Base-by-base conservation (phyloP, 2,797 vertebrate genomes). In the Chaetodon trifasciatus region DNA sequence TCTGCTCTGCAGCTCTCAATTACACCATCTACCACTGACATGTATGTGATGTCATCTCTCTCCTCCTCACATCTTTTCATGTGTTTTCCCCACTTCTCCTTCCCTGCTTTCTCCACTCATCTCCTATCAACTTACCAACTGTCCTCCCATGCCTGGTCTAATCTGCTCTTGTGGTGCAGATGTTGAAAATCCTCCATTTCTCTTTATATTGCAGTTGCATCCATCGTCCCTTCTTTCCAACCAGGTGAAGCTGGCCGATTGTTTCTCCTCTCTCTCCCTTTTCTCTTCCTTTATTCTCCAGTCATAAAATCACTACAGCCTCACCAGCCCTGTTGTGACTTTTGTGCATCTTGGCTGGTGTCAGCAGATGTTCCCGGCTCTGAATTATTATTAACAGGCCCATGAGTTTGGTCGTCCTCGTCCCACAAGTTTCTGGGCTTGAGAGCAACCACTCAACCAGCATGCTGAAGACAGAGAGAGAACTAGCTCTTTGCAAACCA, bases 1-100 rank as follows among this genome's bases (percentile, higher is more conserved):
- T 70, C 63, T 37, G 11, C 76, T 28, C 65, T 47, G 55, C 74
- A 76, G 62, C 50, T 56, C 74, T 82, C 86, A 84, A 82, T 81
- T 78, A 72, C 66, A 49, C 74, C 72, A 37, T 77, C 58, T 9
- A 49, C 71, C 57, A 3, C 73, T 78, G 72, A 78, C 78, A 75
- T 42, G 52, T n/a, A 64, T 40, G 50, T 71, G 70, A 86, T 78
- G 79, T 66, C 69, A 52, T 74, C 60, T 64, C 69, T 60, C 42
- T 39, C 68, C 47, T 81, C 57, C 16, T 87, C 72, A 67, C 79
- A 60, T 83, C 46, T 21, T 73, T 76, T 53, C 17, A 73, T 42
- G 62, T 35, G 44, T 61, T 70, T 52, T 74, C 47, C 37, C 52
- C 63, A 52, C 35, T 46, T 56, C 42, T 75, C 40, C 16, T 70